Evolutionary conservation across 2,797 vertebrate species (phyloP).

Genomic region (Podarcis lilfordi): DNA sequence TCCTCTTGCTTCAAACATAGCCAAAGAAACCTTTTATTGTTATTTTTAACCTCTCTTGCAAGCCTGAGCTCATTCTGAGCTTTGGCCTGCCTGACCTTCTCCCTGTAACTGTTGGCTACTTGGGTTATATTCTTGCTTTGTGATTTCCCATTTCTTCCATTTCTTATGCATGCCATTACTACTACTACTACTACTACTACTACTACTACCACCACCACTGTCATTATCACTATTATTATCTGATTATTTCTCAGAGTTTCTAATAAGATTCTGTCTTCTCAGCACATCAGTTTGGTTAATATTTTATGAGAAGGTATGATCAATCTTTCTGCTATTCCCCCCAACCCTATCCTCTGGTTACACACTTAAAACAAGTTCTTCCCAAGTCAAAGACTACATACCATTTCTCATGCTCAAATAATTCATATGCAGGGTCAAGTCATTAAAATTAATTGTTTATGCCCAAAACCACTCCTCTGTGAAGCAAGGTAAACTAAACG

Average conservation of each 20-base stretch:
- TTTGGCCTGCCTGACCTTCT: too few relatives aligned
- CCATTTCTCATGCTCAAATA: conserved; percentile 37
- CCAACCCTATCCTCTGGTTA: conserved; percentile 18
- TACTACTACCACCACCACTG: too few relatives aligned
- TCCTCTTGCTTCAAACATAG: too few relatives aligned
- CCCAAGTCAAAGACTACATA: conserved; percentile 46
- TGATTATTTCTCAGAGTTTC: neutral
- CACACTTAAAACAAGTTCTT: neutral
- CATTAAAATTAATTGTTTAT: conserved; percentile 55
- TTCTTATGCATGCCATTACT: too few relatives aligned
- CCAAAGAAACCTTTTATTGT: too few relatives aligned
- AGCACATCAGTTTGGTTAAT: conserved; percentile 5
- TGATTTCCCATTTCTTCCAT: too few relatives aligned
- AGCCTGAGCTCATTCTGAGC: too few relatives aligned
- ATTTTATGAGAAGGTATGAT: conserved; percentile 16
- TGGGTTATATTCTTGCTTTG: too few relatives aligned
- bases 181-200: too few relatives aligned
- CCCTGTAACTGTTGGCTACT: too few relatives aligned
- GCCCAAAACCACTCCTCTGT: conserved; percentile 28
- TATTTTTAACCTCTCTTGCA: too few relatives aligned
- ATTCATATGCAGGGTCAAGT: conserved; percentile 25
- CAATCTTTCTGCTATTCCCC: neutral
- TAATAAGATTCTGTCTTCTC: neutral
- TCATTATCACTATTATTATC: too few relatives aligned
- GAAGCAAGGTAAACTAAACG: conserved; percentile 46